Percentiles rank a stretch among this genome's conserved stretches.
These are phyloP conservation scores for Puntigrus tetrazona DNA, from an alignment of 2,113 vertebrate genomes.

Conservation along the genomic window DNA sequence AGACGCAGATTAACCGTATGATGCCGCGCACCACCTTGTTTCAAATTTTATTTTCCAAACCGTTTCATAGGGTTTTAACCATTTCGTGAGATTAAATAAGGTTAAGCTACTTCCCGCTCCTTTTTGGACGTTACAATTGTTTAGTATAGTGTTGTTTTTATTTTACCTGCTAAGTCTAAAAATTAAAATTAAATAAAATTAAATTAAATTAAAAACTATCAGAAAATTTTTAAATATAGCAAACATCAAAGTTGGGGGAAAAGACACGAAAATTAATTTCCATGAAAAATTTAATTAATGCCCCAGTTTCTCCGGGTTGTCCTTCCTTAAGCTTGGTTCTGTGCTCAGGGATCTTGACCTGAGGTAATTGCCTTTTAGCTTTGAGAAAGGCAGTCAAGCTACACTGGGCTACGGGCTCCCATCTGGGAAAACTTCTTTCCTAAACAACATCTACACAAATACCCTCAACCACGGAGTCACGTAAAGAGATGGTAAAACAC, in stretches of 20 bases:
- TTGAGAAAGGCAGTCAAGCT: conserved; percentile 31
- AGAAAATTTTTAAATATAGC: not conserved
- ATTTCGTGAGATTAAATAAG: no score
- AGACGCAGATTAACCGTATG: not conserved
- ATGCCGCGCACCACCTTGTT: not conserved
- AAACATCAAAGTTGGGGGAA: not conserved
- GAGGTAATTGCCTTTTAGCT: conserved; percentile 31
- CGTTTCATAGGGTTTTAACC: not conserved
- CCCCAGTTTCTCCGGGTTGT: not conserved
- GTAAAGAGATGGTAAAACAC: conserved; percentile 13
- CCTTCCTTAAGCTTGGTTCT: not conserved
- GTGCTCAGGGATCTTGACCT: conserved; percentile 17
- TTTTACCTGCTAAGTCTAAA: not conserved
- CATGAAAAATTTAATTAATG: conserved; percentile 8
- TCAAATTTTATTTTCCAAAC: not conserved
- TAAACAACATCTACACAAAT: conserved; percentile 32
- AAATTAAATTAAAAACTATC: no score
- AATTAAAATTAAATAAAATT: no score
- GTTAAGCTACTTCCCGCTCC: no score
- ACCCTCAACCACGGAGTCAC: conserved; percentile 1
- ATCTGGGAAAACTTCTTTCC: conserved; percentile 14
- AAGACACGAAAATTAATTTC: not conserved
- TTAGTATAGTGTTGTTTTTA: no score
- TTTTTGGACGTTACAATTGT: no score
- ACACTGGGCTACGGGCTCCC: not conserved